Conservation (phyloP, 2,888 invertebrate species). For the Copidosoma aretas region DNA sequence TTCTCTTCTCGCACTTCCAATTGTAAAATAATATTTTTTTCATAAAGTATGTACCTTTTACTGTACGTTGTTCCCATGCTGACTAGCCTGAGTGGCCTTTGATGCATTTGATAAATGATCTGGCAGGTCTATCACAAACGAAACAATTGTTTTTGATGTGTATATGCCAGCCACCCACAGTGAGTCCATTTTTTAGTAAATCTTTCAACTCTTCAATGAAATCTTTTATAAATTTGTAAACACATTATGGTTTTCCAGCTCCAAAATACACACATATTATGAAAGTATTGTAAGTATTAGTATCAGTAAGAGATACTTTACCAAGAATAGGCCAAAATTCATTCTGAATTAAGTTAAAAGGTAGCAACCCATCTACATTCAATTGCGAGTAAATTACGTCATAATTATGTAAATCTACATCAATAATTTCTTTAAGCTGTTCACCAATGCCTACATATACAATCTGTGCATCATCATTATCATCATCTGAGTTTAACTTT, state of each 20-base stretch:
- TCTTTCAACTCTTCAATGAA: slow-evolving; percentile 26
- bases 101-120: slow-evolving; percentile 27
- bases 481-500: background rate
- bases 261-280: slow-evolving; percentile 37
- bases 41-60: background rate
- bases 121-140: slow-evolving; percentile 28
- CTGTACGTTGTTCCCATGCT: background rate
- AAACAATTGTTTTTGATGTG: slow-evolving; percentile 24
- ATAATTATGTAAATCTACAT: background rate
- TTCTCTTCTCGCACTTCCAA: background rate
- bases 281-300: slow-evolving; percentile 28
- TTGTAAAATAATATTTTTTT: background rate
- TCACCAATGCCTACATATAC: slow-evolving; percentile 1
- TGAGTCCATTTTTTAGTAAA: slow-evolving; percentile 16
- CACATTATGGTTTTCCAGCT: slow-evolving; percentile 33
- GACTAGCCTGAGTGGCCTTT: slow-evolving; percentile 26
- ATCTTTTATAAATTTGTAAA: slow-evolving; percentile 29
- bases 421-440: background rate
- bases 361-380: background rate
- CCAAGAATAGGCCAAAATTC: slow-evolving; percentile 11
- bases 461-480: background rate
- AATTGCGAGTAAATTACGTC: background rate
- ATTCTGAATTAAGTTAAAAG: background rate
- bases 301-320: background rate
- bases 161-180: slow-evolving; percentile 7